Percentiles rank a stretch among this genome's conserved stretches.
These are phyloP conservation scores for Tragulus kanchil DNA, from an alignment of 2,113 vertebrate species.

Conservation along the genomic window DNA sequence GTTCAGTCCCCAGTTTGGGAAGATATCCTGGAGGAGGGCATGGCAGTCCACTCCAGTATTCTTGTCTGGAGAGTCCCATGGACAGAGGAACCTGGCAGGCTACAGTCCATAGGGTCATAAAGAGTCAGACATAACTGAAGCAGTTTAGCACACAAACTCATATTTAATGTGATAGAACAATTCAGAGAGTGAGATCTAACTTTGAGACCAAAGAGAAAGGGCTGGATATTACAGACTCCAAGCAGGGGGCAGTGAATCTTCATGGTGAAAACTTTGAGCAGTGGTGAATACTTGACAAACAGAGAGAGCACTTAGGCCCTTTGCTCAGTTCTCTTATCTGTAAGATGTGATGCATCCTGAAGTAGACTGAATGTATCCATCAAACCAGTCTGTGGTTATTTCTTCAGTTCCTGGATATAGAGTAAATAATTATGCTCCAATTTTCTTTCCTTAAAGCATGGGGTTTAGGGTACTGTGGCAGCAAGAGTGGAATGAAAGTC, in stretches of 20 bases:
- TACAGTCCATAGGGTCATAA: no score
- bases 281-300: background rate
- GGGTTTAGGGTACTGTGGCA: background rate
- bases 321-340: background rate
- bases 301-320: background rate
- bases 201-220: background rate
- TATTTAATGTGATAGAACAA: background rate
- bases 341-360: background rate
- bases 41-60: no score
- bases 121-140: no score
- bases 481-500: background rate
- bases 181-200: background rate
- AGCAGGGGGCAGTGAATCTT: background rate
- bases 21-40: no score
- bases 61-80: no score
- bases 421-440: constrained; percentile 8
- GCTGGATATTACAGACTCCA: background rate
- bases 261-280: background rate
- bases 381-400: background rate
- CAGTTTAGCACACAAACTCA: background rate
- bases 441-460: background rate
- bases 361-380: background rate
- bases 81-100: no score
- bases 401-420: background rate
- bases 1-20: no score